phyloP scores from a whole-genome alignment of 2,113 vertebrate genomes.

The Todiramphus saurophagus region DNA sequence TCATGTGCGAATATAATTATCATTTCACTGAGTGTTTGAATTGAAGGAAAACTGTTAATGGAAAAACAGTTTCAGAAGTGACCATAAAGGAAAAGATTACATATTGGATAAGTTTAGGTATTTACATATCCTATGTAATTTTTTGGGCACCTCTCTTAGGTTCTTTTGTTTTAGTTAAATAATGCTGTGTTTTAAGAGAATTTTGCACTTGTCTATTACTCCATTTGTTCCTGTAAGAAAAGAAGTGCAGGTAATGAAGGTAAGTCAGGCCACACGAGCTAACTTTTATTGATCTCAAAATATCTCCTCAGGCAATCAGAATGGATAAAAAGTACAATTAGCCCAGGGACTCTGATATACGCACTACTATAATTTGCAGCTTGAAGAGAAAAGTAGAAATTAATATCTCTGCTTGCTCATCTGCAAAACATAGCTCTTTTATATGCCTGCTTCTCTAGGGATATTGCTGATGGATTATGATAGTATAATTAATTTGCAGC shows the following conservation, averaged over 20 bases:
- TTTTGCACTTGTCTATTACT: neutral
- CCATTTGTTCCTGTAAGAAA: neutral
- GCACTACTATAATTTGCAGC: neutral
- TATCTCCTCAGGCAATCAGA: neutral
- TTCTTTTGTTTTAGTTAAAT: neutral
- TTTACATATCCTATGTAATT: neutral
- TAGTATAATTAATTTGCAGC: slow-evolving; percentile 17
- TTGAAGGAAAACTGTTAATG: neutral
- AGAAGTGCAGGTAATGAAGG: neutral
- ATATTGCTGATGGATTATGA: neutral
- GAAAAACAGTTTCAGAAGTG: neutral
- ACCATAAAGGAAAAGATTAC: neutral
- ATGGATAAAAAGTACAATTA: slow-evolving; percentile 26
- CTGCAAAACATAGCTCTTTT: neutral
- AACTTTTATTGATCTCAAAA: neutral
- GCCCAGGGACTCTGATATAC: neutral
- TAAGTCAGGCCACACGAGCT: neutral
- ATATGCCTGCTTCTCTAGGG: neutral
- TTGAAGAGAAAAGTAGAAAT: slow-evolving; percentile 11
- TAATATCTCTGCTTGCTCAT: neutral
- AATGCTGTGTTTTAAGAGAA: neutral
- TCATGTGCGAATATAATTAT: neutral
- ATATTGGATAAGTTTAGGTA: neutral
- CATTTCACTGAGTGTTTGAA: neutral
- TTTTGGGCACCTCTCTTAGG: neutral